Base-by-base conservation (phyloP, 1,140 invertebrate genomes). In the Rhagoletis zephyria region DNA sequence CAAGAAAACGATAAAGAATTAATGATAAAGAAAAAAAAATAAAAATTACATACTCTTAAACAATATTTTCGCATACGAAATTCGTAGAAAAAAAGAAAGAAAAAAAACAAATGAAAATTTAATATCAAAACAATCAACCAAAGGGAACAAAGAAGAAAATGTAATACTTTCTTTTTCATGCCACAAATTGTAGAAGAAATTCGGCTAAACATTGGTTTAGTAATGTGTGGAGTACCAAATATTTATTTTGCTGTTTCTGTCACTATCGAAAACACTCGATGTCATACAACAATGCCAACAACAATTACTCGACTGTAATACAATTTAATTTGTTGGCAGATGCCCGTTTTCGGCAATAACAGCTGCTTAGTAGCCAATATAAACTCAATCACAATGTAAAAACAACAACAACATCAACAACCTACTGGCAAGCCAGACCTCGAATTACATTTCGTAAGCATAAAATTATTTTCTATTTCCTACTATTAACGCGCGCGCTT, bases 381-480 rank as follows among this genome's bases (percentile, higher is more conserved):
- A 7, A 56, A 5, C 51, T 56, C 51, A 10, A 56, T 56, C 0
- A 56, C 30, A 56, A 3, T 56, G 51, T 3, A 70, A 42, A 4
- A 16, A 74, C 40, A 74, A 70, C 9, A 70, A 16, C 42, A 16
- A 14, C 3, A 74, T 45, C 3, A 74, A 7, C 51, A 74, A n/a
- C 67, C 42, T 3, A 74, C 40, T 42, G 6, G 48, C 67, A 5
- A 4, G 67, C 10, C 67, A 74, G 40, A 74, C 42, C 42, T 74
- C 67, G 42, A 74, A 48, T 74, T 74, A 74, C 67, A 74, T 48
- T 40, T 74, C 42, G 67, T 16, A 56, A 0, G 40, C 7, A 74
- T 74, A 30, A 16, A 74, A 74, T 74, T 74, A 45, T 74, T 12
- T 74, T n/a, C 42, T n/a, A 74, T 74, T 74, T 74, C 67, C 67